phyloP scores from a whole-genome alignment of 2,888 invertebrate species.

The Drosophila engyochracea region DNA sequence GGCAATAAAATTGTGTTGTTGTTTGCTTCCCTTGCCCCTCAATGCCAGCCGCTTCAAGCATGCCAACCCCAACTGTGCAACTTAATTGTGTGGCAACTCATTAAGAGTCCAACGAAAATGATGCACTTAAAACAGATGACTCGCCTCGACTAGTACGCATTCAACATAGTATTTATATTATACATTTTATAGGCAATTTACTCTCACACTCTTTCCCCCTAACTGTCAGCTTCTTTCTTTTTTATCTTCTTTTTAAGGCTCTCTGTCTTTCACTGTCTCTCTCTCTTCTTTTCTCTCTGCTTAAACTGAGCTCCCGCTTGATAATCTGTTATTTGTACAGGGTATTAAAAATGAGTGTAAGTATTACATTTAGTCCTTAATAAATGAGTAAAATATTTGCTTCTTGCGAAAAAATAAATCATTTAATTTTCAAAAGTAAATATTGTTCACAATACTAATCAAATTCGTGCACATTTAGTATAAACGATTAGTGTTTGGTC shows the following conservation, averaged over 20 bases:
- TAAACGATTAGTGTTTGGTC: too few relatives aligned
- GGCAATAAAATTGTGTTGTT: constrained; percentile 76
- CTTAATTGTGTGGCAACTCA: constrained; percentile 79
- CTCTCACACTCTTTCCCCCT: not conserved
- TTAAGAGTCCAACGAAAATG: constrained; percentile 68
- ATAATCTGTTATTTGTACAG: not conserved
- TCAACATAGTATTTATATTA: constrained; percentile 27
- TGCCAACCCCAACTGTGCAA: constrained; percentile 24
- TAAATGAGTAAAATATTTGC: constrained; percentile 2
- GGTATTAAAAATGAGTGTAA: not conserved
- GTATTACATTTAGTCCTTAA: not conserved
- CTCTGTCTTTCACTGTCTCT: not conserved
- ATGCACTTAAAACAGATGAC: constrained; percentile 46
- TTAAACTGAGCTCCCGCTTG: constrained; percentile 12
- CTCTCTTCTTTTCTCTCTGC: not conserved
- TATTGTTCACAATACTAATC: not conserved
- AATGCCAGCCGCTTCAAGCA: not conserved
- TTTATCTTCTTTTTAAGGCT: not conserved
- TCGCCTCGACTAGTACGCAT: constrained; percentile 41
- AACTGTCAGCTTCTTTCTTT: too few relatives aligned
- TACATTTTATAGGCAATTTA: constrained; percentile 15
- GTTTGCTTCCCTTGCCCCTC: constrained; percentile 49
- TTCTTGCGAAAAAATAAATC: not conserved
- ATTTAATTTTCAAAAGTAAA: constrained; percentile 1
- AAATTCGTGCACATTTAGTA: not conserved